Evolutionary conservation across 2,113 vertebrate species (phyloP).

Genomic region (Scartelaos histophorus): DNA sequence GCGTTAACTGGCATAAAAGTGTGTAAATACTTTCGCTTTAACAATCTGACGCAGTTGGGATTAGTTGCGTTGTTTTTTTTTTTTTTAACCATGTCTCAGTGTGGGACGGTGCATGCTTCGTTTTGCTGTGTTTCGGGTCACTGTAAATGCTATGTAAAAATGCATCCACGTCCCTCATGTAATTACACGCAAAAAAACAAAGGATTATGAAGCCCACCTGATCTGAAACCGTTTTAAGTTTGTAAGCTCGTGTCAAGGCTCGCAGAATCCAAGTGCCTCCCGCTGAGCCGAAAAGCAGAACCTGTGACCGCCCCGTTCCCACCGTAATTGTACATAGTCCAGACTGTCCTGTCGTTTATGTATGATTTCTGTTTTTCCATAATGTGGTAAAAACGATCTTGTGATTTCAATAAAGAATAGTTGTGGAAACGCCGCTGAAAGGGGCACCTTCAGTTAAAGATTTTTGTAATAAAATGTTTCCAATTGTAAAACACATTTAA

Average conservation of each 20-base stretch:
- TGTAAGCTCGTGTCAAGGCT: slow-evolving; percentile 61
- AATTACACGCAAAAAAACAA: slow-evolving; percentile 25
- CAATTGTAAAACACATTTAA: slow-evolving; percentile 55
- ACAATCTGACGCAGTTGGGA: slow-evolving; percentile 54
- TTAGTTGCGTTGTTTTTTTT: slow-evolving; percentile 41
- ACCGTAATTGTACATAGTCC: slow-evolving; percentile 68
- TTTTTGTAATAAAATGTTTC: slow-evolving; percentile 80
- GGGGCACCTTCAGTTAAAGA: slow-evolving; percentile 67
- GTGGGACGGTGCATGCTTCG: slow-evolving; percentile 66
- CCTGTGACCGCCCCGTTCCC: slow-evolving; percentile 27
- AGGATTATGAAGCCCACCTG: slow-evolving; percentile 22
- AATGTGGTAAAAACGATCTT: slow-evolving; percentile 61
- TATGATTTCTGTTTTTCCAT: slow-evolving; percentile 53
- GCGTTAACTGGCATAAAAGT: slow-evolving; percentile 54
- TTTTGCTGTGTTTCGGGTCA: slow-evolving; percentile 65
- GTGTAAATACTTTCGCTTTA: slow-evolving; percentile 71
- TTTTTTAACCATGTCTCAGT: slow-evolving; percentile 45
- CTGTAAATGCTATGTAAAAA: slow-evolving; percentile 65
- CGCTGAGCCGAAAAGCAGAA: slow-evolving; percentile 54
- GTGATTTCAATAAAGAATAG: slow-evolving; percentile 77
- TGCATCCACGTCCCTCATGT: slow-evolving; percentile 58
- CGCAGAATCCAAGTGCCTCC: slow-evolving; percentile 75
- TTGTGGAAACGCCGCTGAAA: slow-evolving; percentile 69
- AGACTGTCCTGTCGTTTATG: slow-evolving; percentile 59
- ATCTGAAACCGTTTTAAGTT: no score